These are phyloP conservation scores for Poecilia wingei DNA, from an alignment of 2,797 vertebrate species.

Conservation along the genomic window DNA sequence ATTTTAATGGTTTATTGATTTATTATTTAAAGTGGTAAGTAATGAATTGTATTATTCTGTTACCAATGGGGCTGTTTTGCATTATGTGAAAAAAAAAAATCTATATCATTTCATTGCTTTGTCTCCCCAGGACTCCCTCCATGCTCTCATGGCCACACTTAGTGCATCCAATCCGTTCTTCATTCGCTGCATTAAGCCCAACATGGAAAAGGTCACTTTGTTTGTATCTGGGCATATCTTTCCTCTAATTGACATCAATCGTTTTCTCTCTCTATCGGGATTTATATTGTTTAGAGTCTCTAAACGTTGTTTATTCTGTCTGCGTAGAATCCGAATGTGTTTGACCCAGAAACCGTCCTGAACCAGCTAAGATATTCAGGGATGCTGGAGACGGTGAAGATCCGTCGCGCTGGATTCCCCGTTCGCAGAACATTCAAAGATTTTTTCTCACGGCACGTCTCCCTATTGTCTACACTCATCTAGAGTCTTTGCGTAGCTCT, in stretches of 20 bases:
- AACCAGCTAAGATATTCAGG: constrained; percentile 93
- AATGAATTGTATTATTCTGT: background rate
- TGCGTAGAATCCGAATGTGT: constrained; percentile 83
- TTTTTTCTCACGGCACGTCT: constrained; percentile 84
- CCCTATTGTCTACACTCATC: background rate
- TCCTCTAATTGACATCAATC: constrained; percentile 1
- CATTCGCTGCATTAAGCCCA: constrained; percentile 95
- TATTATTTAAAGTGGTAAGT: background rate
- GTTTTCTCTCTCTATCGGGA: background rate
- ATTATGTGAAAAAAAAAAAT: background rate
- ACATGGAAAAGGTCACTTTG: constrained; percentile 88
- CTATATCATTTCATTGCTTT: background rate
- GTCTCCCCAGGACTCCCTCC: constrained; percentile 86
- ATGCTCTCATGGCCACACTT: constrained; percentile 91
- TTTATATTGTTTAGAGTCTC: background rate
- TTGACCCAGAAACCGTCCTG: constrained; percentile 88
- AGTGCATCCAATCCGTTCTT: constrained; percentile 94
- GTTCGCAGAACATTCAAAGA: constrained; percentile 90
- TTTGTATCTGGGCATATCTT: background rate
- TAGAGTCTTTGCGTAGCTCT: background rate
- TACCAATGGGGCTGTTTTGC: background rate
- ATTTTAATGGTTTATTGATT: background rate
- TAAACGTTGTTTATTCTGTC: background rate
- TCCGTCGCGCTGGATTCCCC: constrained; percentile 91
- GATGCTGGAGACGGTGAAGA: constrained; percentile 94